Evolutionary conservation across 2,113 vertebrate species (phyloP).

Genomic region (Willisornis vidua): DNA sequence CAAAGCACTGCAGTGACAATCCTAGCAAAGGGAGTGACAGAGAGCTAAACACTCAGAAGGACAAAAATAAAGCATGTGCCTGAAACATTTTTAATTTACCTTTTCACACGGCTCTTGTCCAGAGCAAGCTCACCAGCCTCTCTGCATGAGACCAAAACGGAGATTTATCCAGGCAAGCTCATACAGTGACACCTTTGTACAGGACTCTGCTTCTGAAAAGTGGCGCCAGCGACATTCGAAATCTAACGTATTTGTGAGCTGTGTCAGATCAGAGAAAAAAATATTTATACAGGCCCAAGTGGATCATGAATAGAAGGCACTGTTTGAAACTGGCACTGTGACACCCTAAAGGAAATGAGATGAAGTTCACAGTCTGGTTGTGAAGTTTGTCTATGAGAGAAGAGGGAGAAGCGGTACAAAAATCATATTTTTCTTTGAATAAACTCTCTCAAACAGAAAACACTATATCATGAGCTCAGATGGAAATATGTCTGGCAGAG

Average conservation of each 20-base stretch:
- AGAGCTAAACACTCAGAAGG: neutral
- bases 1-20: neutral
- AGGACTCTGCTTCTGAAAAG: neutral
- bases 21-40: neutral
- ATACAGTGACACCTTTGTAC: neutral
- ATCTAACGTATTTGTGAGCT: neutral
- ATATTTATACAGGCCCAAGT: constrained; percentile 5
- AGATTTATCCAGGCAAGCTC: neutral
- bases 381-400: constrained; percentile 53
- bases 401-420: neutral
- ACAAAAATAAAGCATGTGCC: neutral
- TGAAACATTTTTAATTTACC: neutral
- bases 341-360: constrained; percentile 50
- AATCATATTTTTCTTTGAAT: neutral
- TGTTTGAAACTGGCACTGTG: constrained; percentile 53
- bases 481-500: constrained; percentile 49
- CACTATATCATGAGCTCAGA: constrained; percentile 1
- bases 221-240: neutral
- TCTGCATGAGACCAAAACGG: neutral
- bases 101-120: neutral
- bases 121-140: neutral
- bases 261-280: neutral
- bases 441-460: constrained; percentile 46
- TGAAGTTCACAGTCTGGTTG: constrained; percentile 59
- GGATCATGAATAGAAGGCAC: constrained; percentile 41